Conservation (phyloP, 1,140 invertebrate genomes). For the Lepidostoma basale region DNA sequence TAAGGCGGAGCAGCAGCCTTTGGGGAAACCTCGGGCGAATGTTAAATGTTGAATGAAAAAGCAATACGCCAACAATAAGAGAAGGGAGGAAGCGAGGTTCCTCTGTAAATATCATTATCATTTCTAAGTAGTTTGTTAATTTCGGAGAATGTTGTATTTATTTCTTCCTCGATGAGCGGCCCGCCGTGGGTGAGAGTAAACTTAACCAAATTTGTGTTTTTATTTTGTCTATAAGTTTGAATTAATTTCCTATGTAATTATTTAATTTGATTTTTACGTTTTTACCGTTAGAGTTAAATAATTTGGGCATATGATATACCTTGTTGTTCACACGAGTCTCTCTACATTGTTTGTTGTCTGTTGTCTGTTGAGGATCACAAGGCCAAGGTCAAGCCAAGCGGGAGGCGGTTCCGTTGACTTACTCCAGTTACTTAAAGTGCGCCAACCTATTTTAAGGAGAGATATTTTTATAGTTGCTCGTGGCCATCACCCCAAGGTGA, state of each 20-base stretch:
- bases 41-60: too few relatives aligned
- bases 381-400: too few relatives aligned
- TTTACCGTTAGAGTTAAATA: constrained; percentile 19
- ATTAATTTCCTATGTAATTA: constrained; percentile 2
- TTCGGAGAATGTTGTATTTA: constrained; percentile 26
- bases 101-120: too few relatives aligned
- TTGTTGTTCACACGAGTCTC: neutral
- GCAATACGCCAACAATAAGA: too few relatives aligned
- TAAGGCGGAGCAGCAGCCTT: too few relatives aligned
- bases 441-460: constrained; percentile 12
- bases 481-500: too few relatives aligned
- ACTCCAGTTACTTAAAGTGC: neutral
- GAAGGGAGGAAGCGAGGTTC: too few relatives aligned
- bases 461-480: constrained; percentile 28
- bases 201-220: constrained; percentile 25
- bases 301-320: neutral
- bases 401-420: neutral
- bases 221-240: constrained; percentile 19
- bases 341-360: neutral
- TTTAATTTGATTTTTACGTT: constrained; percentile 14
- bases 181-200: constrained; percentile 11
- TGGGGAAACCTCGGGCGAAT: too few relatives aligned
- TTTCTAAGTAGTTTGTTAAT: constrained; percentile 31
- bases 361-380: neutral
- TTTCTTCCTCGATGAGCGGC: constrained; percentile 9